Percentiles rank a stretch among this genome's conserved stretches.
Evolutionary conservation across 2,888 invertebrate species (phyloP).

Genomic region (Eumacrocentrus americanus): DNA sequence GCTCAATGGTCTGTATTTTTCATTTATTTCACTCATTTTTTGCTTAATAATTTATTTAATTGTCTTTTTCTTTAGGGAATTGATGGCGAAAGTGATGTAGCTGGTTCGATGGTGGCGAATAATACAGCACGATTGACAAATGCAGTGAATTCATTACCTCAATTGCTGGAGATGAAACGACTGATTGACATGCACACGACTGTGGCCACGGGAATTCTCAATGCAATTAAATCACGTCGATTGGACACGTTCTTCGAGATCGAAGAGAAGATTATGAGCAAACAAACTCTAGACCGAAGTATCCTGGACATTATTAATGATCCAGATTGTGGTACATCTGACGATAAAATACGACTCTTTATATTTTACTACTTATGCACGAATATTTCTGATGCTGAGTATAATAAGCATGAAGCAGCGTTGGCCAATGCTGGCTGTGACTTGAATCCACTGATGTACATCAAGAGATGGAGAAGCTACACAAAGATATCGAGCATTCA

Average conservation of each 20-base stretch:
- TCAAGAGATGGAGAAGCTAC: conserved; percentile 89
- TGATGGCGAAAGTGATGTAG: conserved; percentile 86
- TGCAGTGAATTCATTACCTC: conserved; percentile 95
- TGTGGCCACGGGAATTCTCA: conserved; percentile 90
- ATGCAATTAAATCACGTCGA: conserved; percentile 85
- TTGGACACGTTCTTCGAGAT: conserved; percentile 96
- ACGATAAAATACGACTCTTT: conserved; percentile 92
- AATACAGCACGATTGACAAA: conserved; percentile 92
- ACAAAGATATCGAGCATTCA: conserved; percentile 76
- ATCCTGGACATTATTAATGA: conserved; percentile 88
- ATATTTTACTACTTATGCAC: conserved; percentile 91
- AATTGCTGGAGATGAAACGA: conserved; percentile 94
- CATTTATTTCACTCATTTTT: too few species aligned
- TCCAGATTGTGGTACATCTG: conserved; percentile 83
- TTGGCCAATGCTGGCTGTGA: conserved; percentile 84
- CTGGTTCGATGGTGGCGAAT: conserved; percentile 85
- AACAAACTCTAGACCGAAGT: conserved; percentile 79
- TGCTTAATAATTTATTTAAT: conserved; percentile 15
- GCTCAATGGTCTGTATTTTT: conserved; percentile 73
- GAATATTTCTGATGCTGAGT: conserved; percentile 80
- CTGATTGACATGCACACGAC: conserved; percentile 99
- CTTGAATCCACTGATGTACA: conserved; percentile 82
- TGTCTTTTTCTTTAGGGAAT: conserved; percentile 66
- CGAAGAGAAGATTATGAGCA: conserved; percentile 97
- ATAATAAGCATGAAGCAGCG: conserved; percentile 82